Percentiles rank a stretch among this genome's conserved stretches.
These are phyloP conservation scores for Stenichneumon culpator DNA, from an alignment of 2,888 invertebrate genomes.

Conservation along the genomic window DNA sequence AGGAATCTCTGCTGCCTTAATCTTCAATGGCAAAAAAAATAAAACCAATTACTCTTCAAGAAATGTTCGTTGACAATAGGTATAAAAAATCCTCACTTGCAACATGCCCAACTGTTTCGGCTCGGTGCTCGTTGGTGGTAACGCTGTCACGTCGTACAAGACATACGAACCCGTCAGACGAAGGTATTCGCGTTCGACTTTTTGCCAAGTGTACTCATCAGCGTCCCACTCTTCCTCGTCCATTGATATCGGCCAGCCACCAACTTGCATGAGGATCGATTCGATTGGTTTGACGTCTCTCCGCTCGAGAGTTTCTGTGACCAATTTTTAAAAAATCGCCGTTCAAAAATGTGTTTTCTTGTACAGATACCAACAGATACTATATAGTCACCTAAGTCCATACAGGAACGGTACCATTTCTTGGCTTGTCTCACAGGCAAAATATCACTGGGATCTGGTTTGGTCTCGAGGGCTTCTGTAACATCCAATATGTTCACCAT, in stretches of 20 bases:
- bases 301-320: slow-evolving; percentile 66
- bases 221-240: slow-evolving; percentile 74
- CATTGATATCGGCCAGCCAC: slow-evolving; percentile 65
- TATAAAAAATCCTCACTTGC: background rate
- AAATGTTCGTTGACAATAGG: background rate
- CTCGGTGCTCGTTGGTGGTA: background rate
- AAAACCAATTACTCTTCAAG: no score
- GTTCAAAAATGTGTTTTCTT: background rate
- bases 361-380: background rate
- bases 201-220: slow-evolving; percentile 72
- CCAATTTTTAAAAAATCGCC: no score
- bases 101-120: background rate
- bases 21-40: slow-evolving; percentile 18
- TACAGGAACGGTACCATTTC: slow-evolving; percentile 1
- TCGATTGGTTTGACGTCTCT: slow-evolving; percentile 72
- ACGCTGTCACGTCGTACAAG: slow-evolving; percentile 48
- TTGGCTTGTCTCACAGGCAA: background rate
- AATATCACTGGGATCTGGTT: no score
- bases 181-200: slow-evolving; percentile 73
- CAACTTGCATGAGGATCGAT: slow-evolving; percentile 70
- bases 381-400: background rate
- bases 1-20: slow-evolving; percentile 39
- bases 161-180: slow-evolving; percentile 60
- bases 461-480: slow-evolving; percentile 8
- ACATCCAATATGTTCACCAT: no score